A percentile compares a stretch with the other conserved stretches of the same genome.
Conservation (phyloP, 1,140 invertebrate genomes). For the Drosophila pachea region DNA sequence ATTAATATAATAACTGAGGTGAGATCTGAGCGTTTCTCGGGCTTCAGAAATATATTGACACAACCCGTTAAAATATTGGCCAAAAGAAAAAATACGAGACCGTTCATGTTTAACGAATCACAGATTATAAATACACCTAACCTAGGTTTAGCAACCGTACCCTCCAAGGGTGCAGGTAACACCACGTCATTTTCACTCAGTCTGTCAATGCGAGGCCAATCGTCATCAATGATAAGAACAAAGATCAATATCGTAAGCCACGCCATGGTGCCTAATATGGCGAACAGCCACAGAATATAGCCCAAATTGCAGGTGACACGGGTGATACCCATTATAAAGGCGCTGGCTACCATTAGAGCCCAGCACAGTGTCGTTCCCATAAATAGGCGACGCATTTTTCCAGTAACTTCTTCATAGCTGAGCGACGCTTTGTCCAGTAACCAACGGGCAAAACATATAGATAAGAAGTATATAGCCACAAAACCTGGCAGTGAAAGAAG, state of each 20-base stretch:
- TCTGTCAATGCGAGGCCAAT: not conserved
- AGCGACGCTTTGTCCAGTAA: conserved; percentile 35
- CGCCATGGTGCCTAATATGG: conserved; percentile 39
- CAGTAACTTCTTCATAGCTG: conserved; percentile 44
- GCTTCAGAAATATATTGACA: conserved; percentile 64
- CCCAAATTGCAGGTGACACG: conserved; percentile 60
- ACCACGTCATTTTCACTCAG: not conserved
- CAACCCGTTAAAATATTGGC: conserved; percentile 63
- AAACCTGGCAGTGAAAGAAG: conserved; percentile 91
- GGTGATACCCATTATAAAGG: conserved; percentile 43
- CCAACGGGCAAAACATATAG: conserved; percentile 81
- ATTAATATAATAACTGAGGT: conserved; percentile 52
- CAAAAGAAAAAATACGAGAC: conserved; percentile 47
- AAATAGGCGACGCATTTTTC: conserved; percentile 31
- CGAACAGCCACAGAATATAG: conserved; percentile 51
- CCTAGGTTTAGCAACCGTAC: not conserved
- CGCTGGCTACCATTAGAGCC: conserved; percentile 19
- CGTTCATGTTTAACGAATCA: conserved; percentile 65
- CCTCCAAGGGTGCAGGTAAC: not conserved
- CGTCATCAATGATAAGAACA: conserved; percentile 38
- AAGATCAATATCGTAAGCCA: conserved; percentile 37
- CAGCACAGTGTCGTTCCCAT: conserved; percentile 29
- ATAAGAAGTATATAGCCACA: conserved; percentile 88
- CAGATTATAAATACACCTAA: conserved; percentile 33
- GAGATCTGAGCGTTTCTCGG: conserved; percentile 34